Conservation (phyloP, 2,113 vertebrate species). For the Probosciger aterrimus region DNA sequence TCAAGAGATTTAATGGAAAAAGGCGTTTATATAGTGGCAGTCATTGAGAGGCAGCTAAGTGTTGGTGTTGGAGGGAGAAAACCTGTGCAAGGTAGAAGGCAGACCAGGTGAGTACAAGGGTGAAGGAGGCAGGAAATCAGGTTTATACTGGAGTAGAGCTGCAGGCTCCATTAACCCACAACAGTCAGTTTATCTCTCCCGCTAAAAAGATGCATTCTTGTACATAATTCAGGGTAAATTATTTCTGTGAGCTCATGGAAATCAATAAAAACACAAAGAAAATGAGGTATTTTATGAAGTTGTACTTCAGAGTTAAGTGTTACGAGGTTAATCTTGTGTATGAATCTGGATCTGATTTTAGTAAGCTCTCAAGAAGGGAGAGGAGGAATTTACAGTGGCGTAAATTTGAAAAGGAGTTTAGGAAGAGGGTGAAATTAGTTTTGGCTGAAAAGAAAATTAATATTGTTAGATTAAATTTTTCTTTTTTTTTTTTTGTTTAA, state of each 20-base stretch:
- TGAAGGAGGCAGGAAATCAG: rapidly evolving
- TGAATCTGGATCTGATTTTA: neutral
- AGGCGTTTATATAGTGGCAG: neutral
- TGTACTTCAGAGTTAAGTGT: neutral
- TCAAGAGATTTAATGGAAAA: neutral
- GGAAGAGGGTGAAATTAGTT: neutral
- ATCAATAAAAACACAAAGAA: neutral
- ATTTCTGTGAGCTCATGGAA: neutral
- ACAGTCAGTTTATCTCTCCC: neutral
- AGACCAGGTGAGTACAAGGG: neutral
- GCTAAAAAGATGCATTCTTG: neutral
- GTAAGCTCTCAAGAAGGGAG: neutral
- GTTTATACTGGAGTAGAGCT: neutral
- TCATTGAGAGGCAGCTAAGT: neutral
- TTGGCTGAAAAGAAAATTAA: neutral
- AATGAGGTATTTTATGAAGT: neutral
- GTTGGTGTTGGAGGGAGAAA: neutral
- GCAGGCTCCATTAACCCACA: neutral
- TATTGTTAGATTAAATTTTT: neutral
- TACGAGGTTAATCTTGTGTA: neutral
- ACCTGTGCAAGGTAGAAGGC: neutral
- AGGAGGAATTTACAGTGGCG: neutral
- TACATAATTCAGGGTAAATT: neutral
- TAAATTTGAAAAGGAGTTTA: neutral
- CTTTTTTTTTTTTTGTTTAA: no score